Conservation (phyloP, 2,888 invertebrate genomes). For the Drosophila anomalipes region DNA sequence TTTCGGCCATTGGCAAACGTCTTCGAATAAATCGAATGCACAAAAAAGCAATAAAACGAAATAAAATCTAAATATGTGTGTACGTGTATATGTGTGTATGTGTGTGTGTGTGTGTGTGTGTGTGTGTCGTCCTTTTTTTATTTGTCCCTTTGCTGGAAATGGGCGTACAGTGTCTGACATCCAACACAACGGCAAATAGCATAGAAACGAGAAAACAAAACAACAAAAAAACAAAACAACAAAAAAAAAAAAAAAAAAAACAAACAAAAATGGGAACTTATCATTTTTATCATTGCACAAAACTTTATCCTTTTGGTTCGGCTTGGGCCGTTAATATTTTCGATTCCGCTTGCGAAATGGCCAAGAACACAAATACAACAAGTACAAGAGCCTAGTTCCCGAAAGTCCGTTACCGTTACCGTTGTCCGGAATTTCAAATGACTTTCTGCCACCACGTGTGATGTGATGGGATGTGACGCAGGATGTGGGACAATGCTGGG, state of each 20-base stretch:
- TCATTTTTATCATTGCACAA: constrained; percentile 81
- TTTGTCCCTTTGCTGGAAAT: constrained; percentile 36
- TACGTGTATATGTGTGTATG: constrained; percentile 1
- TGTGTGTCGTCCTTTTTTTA: constrained; percentile 65
- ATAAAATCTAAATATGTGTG: constrained; percentile 79
- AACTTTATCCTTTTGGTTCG: constrained; percentile 76
- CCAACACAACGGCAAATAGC: background rate
- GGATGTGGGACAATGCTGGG: background rate
- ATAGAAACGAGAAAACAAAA: constrained; percentile 16
- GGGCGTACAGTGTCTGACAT: constrained; percentile 25
- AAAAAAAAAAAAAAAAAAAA: constrained; percentile 19
- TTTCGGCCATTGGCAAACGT: constrained; percentile 76
- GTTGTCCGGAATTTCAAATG: constrained; percentile 80
- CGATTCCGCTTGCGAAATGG: constrained; percentile 70
- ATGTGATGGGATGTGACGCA: constrained; percentile 4
- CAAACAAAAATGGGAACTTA: constrained; percentile 59
- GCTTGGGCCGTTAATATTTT: constrained; percentile 77
- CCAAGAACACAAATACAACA: constrained; percentile 37
- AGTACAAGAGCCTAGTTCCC: constrained; percentile 34
- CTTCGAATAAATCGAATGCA: constrained; percentile 81
- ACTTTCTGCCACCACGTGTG: constrained; percentile 57
- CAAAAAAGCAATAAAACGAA: constrained; percentile 82
- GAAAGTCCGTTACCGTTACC: constrained; percentile 45
- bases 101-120: constrained; percentile 2
- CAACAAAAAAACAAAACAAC: constrained; percentile 4